Conservation (phyloP, 2,113 vertebrate species). For the Psittacula cyanocephala region DNA sequence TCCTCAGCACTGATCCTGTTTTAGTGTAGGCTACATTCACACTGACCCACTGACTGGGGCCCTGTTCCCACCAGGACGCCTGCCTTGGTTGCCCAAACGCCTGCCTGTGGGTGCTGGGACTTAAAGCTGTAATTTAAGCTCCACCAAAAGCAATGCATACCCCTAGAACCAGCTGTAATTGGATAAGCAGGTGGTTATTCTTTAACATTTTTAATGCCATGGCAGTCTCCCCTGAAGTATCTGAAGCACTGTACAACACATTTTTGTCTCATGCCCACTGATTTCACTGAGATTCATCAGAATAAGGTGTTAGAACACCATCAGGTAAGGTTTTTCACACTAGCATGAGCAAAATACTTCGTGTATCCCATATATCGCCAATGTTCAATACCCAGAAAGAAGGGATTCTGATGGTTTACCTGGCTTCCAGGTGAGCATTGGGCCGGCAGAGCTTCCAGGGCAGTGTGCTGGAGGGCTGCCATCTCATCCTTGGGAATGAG, state of each 20-base stretch:
- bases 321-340: not conserved
- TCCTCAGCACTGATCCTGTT: not conserved
- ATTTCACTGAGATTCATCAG: not conserved
- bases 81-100: fast-evolving
- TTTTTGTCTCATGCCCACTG: not conserved
- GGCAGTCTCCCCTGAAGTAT: not conserved
- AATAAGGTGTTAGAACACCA: not conserved
- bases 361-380: not conserved
- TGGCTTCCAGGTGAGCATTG: not conserved
- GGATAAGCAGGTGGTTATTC: not conserved
- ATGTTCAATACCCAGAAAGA: not conserved
- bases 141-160: not conserved
- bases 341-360: not conserved
- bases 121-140: not conserved
- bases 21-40: fast-evolving
- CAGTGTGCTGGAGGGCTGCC: not conserved
- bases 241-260: not conserved
- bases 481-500: not conserved
- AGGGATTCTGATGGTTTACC: not conserved
- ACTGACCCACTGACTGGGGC: not conserved
- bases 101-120: not conserved
- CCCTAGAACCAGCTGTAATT: not conserved
- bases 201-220: not conserved
- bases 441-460: not conserved
- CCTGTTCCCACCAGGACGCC: fast-evolving